These are phyloP conservation scores for Philaenus spumarius DNA, from an alignment of 1,140 invertebrate species.

Conservation along the genomic window DNA sequence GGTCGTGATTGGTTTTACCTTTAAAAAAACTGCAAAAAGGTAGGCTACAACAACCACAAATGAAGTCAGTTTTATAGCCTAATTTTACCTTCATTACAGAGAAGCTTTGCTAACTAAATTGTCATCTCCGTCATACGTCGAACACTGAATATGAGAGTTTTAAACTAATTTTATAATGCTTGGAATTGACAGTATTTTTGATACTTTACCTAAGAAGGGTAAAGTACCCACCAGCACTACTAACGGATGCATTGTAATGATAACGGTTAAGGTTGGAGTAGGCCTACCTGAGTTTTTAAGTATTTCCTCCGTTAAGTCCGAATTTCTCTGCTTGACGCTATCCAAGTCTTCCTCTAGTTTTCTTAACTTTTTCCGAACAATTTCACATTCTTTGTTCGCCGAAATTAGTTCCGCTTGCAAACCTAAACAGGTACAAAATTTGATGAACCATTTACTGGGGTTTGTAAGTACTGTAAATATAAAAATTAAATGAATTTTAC, in stretches of 20 bases:
- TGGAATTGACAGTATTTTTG: not conserved
- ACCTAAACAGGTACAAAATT: constrained; percentile 35
- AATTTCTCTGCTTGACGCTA: constrained; percentile 42
- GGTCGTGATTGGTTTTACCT: no score
- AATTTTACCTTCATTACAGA: no score
- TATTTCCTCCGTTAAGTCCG: constrained; percentile 44
- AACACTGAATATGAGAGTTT: not conserved
- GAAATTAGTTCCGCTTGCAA: constrained; percentile 48
- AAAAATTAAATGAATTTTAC: no score
- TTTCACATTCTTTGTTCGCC: constrained; percentile 49
- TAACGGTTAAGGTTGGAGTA: no score
- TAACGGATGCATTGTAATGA: no score
- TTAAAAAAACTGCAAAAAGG: no score
- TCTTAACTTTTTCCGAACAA: constrained; percentile 44
- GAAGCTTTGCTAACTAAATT: no score
- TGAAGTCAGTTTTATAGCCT: no score
- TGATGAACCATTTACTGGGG: not conserved
- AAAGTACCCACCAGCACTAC: not conserved
- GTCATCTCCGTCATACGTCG: not conserved
- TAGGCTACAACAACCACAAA: no score
- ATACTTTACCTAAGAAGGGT: not conserved
- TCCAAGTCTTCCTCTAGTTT: constrained; percentile 48
- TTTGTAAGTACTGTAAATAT: no score
- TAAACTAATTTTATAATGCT: not conserved
- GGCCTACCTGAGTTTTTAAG: constrained; percentile 24